phyloP scores from a whole-genome alignment of 1,140 invertebrate species.

The Aphelenchoides besseyi region DNA sequence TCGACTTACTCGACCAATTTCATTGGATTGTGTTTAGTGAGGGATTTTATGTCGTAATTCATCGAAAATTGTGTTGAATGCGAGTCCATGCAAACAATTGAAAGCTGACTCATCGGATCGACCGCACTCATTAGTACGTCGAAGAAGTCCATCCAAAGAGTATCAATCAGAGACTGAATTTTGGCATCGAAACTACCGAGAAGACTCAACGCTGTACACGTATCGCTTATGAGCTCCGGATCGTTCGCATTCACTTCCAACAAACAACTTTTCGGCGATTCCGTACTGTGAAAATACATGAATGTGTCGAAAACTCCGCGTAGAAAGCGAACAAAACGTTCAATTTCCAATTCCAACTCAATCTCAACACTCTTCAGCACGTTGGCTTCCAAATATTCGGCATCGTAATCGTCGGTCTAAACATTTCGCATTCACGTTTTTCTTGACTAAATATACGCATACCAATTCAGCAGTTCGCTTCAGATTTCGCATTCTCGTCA shows the following conservation, averaged over 20 bases:
- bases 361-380: not conserved
- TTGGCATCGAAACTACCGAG: constrained; percentile 5
- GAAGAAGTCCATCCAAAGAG: constrained; percentile 16
- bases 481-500: not conserved
- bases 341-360: constrained; percentile 18
- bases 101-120: not conserved
- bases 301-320: constrained; percentile 13
- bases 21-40: constrained; percentile 6
- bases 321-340: constrained; percentile 3
- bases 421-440: not conserved
- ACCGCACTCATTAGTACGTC: constrained; percentile 1
- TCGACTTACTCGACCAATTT: constrained; percentile 17
- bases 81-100: not conserved
- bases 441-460: no score
- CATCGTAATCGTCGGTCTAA: constrained; percentile 10
- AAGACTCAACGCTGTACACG: not conserved
- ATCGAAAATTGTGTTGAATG: not conserved
- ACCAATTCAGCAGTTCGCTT: not conserved
- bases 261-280: no score
- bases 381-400: not conserved
- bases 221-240: constrained; percentile 7
- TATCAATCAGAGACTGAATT: not conserved
- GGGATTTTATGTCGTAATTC: not conserved
- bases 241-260: constrained; percentile 8
- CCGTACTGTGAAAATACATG: not conserved